phyloP scores from a whole-genome alignment of 2,797 vertebrate genomes.

The Neosalanx taihuensis region DNA sequence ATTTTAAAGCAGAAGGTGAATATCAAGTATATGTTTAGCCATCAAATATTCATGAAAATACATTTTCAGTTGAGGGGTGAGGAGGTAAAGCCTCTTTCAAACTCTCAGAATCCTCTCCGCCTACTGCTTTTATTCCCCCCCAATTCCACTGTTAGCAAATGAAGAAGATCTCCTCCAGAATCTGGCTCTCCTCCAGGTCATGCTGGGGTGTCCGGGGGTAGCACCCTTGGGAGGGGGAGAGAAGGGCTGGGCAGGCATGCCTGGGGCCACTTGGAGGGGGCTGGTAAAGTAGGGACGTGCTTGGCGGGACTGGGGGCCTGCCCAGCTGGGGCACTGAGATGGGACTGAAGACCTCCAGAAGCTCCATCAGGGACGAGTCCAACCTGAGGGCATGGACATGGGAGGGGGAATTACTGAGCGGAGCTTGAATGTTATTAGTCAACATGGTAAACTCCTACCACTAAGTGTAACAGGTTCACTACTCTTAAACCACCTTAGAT shows the following conservation, averaged over 20 bases:
- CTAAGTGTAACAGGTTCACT: not conserved
- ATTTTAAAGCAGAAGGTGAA: slow-evolving; percentile 24
- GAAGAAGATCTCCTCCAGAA: slow-evolving; percentile 96
- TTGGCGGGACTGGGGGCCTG: slow-evolving; percentile 37
- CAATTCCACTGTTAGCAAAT: slow-evolving; percentile 72
- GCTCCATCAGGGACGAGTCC: slow-evolving; percentile 78
- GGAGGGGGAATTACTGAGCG: not conserved
- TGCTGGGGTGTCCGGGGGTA: slow-evolving; percentile 55
- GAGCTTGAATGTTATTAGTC: not conserved
- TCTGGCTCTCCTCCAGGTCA: slow-evolving; percentile 86
- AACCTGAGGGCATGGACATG: slow-evolving; percentile 66
- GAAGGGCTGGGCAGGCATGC: slow-evolving; percentile 33
- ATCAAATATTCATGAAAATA: not conserved
- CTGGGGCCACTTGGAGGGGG: slow-evolving; percentile 14
- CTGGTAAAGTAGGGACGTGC: not conserved
- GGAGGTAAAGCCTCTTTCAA: not conserved
- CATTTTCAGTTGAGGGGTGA: not conserved
- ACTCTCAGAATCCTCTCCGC: too few relatives aligned
- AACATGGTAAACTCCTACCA: not conserved
- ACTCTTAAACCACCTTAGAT: not conserved
- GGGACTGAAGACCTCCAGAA: slow-evolving; percentile 81
- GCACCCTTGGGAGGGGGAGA: slow-evolving; percentile 32
- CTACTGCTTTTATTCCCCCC: too few relatives aligned
- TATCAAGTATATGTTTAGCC: not conserved
- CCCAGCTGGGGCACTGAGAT: slow-evolving; percentile 48